Base-by-base conservation (phyloP, 1,140 invertebrate species). In the Drosophila prosaltans region DNA sequence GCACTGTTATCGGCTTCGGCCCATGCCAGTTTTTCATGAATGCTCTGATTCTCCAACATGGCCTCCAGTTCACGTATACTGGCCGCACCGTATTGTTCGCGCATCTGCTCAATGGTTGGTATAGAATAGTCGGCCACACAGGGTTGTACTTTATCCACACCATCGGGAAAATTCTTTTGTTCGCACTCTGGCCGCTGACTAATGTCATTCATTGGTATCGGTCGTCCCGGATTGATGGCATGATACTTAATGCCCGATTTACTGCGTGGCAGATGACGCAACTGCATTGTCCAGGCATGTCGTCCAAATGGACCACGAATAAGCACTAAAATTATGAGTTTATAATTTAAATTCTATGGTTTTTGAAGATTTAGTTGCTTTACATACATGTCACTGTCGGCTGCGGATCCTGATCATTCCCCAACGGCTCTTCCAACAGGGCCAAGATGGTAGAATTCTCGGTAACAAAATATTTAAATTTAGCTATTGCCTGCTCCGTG, bases 281-380 rank as follows among this genome's bases (percentile, higher is more conserved):
- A 93, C 86, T 98, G 97, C 94, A 99, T 95, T 0, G 96, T 97
- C 98, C 98, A 99, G 6, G 97, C 97, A 93, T 98, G 97, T 21
- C 98, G 95, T 0, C 98, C 98, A 93, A 98, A 99, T 0, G 97
- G 96, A 28, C 97, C 96, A 26, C 98, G 94, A 58, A 99, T 96
- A 30, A 99, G 93, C 26, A 98, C 95, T 80, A 95, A n/a, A 58
- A n/a, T 2, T 0, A 41, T 4, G 4, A 26, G 2, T 21, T 7
- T 7, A 6, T 16, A n/a, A 54, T n/a, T 40, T 0, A 11, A 36
- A 3, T 36, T 6, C 1, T 9, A 0, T 3, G 11, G 3, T 7
- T 26, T 40, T 36, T 5, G 6, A 36, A 5, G 6, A 1, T 36
- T 36, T 36, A 2, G 32, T 7, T 36, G 6, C 3, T 36, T 10